Evolutionary conservation across 2,888 invertebrate species (phyloP), one percentile per base, ranked within the genome.

Genomic region (Subacronicta megacephala): DNA sequence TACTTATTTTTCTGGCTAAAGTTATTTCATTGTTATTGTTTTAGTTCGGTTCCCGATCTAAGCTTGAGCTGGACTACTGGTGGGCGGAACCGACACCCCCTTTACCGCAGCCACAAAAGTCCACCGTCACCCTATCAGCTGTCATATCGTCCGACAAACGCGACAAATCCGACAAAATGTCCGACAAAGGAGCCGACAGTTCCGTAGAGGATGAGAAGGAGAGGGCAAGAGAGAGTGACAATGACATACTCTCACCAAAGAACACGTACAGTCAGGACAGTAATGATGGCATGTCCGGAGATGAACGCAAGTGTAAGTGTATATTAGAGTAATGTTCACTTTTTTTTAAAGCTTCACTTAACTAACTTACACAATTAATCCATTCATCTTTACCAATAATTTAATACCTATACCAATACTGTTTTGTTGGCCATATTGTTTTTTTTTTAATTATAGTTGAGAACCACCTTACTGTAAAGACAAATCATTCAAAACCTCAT

Each of bases 11-110:
- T 29, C 3, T 20, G 3, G 6, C 20, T 6, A 20, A 1, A 26
- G 0, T 26, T 9, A 26, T 26, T 26, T 1, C 1, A 29, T 7
- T 7, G 31, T 6, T 31, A 15, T 52, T 55, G 46, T 88, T 90
- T 35, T 81, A 96, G 96, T 96, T 96, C 85, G 97, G 97, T 13
- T 93, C 95, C 54, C 96, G 97, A 60, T 96, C 97, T 0, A 97
- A 96, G 86, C 87, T 98, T 26, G 95, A 96, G 55, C 86, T 98
- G 18, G 97, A 98, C 84, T 98, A 98, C 86, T 96, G 96, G 95
- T 98, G 97, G 97, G 95, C 96, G 42, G 95, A 95, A 49, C 85
- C 94, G 0, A 87, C 90, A 0, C 84, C 90, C 0, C 94, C 94
- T 0, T 71, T 94, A 1, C 88, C 90, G 0, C 82, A 78, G 29